Percentiles rank a stretch among this genome's conserved stretches.
Evolutionary conservation across 2,113 vertebrate species (phyloP).

Genomic region (Genyomyrus donnyi): DNA sequence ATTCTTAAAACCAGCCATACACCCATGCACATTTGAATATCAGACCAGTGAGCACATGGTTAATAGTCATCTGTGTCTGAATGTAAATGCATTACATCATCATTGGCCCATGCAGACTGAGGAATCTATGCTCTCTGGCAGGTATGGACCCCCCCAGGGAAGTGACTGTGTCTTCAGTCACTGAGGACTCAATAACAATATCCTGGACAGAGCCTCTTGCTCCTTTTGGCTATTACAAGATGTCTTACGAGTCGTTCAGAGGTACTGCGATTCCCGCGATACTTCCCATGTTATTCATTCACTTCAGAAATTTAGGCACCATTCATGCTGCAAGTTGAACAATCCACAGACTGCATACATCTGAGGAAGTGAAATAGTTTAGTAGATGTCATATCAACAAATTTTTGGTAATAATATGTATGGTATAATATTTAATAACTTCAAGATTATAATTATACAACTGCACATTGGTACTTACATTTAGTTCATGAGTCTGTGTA

Average conservation of each 20-base stretch:
- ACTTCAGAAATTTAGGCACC: background rate
- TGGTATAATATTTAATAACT: background rate
- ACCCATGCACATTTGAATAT: background rate
- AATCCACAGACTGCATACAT: background rate
- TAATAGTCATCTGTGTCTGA: background rate
- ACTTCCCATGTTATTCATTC: background rate
- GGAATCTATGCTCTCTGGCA: conserved; percentile 38
- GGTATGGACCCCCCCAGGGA: conserved; percentile 83
- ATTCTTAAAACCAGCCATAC: background rate
- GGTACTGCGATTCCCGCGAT: conserved; percentile 50
- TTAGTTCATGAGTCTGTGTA: background rate
- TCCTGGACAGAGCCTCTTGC: conserved; percentile 78
- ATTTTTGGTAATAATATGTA: background rate
- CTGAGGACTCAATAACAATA: conserved; percentile 72
- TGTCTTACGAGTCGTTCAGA: conserved; percentile 77
- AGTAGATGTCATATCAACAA: background rate
- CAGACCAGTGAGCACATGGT: background rate
- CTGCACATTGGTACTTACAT: background rate
- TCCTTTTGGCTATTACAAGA: conserved; percentile 81
- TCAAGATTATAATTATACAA: background rate
- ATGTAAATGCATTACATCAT: background rate
- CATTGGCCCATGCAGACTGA: background rate
- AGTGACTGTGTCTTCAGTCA: conserved; percentile 72
- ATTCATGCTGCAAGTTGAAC: background rate
- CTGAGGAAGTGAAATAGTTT: background rate